These are phyloP conservation scores for Endotricha flammealis DNA, from an alignment of 2,888 invertebrate species.

Conservation along the genomic window DNA sequence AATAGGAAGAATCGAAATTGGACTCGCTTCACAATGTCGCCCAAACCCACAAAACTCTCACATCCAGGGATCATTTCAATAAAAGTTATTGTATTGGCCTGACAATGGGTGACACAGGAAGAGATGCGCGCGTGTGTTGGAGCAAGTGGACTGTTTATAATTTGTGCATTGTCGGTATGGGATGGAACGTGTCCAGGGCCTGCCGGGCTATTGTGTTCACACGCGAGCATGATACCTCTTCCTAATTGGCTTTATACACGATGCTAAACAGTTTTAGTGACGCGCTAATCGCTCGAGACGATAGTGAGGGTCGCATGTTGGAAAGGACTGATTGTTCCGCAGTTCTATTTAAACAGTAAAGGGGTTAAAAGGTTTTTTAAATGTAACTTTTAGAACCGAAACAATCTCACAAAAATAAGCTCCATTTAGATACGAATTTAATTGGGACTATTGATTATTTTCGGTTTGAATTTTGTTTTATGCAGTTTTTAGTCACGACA, in stretches of 20 bases:
- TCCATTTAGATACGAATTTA: too few species aligned
- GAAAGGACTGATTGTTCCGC: conserved; percentile 14
- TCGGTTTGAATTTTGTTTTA: too few species aligned
- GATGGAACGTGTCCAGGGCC: conserved; percentile 59
- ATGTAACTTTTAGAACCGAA: too few species aligned
- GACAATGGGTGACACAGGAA: conserved; percentile 73
- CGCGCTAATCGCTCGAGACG: conserved; percentile 16
- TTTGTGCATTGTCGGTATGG: conserved; percentile 67
- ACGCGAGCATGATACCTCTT: conserved; percentile 47
- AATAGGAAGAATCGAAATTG: conserved; percentile 62
- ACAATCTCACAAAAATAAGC: too few species aligned
- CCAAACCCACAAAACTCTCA: conserved; percentile 65
- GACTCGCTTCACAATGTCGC: conserved; percentile 57
- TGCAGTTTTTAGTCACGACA: too few species aligned
- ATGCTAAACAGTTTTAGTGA: conserved; percentile 29
- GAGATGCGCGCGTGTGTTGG: conserved; percentile 69
- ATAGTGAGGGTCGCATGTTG: conserved; percentile 17
- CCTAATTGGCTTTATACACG: conserved; percentile 64
- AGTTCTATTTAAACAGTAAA: conserved; percentile 1
- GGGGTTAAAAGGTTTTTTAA: background rate
- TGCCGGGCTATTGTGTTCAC: conserved; percentile 47
- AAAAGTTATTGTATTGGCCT: conserved; percentile 75
- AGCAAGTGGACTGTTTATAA: conserved; percentile 77
- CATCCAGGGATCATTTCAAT: conserved; percentile 73
- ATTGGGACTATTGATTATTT: too few species aligned